These are phyloP conservation scores for Octonoba sinensis DNA, from an alignment of 2,888 invertebrate species.

Conservation along the genomic window DNA sequence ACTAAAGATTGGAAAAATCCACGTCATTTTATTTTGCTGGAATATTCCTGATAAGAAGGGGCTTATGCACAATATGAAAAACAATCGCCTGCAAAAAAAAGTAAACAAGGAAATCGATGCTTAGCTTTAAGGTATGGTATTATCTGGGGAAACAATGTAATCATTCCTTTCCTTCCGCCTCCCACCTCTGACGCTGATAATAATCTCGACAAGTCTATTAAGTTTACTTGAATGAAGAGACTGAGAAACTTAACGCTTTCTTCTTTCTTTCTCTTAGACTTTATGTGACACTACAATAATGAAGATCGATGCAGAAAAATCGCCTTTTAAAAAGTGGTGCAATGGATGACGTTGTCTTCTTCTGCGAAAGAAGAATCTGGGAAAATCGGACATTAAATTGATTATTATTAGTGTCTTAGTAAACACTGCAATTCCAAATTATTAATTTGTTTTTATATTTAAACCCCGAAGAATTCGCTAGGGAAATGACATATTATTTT, in stretches of 20 bases:
- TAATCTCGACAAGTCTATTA: slow-evolving; percentile 46
- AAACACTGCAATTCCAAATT: too few species aligned
- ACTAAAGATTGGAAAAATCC: slow-evolving; percentile 17
- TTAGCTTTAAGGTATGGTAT: background rate
- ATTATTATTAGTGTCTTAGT: too few species aligned
- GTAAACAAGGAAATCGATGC: slow-evolving; percentile 42
- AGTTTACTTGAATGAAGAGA: slow-evolving; percentile 21
- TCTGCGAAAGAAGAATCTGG: too few species aligned
- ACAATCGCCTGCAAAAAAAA: slow-evolving; percentile 26
- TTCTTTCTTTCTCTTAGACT: background rate
- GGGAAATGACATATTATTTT: too few species aligned
- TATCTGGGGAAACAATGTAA: slow-evolving; percentile 7
- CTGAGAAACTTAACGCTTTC: background rate
- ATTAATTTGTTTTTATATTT: too few species aligned
- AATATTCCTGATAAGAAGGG: slow-evolving; percentile 32
- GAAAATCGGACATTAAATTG: too few species aligned
- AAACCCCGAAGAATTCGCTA: too few species aligned
- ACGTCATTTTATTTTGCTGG: slow-evolving; percentile 16
- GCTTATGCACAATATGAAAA: slow-evolving; percentile 17
- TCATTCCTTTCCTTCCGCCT: background rate
- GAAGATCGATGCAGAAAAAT: slow-evolving; percentile 26
- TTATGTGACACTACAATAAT: slow-evolving; percentile 20
- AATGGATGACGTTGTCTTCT: too few species aligned
- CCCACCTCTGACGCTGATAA: slow-evolving; percentile 31
- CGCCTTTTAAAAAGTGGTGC: background rate